Percentiles rank a stretch among this genome's conserved stretches.
Conservation (phyloP, 1,140 invertebrate species). For the Cylas formicarius region DNA sequence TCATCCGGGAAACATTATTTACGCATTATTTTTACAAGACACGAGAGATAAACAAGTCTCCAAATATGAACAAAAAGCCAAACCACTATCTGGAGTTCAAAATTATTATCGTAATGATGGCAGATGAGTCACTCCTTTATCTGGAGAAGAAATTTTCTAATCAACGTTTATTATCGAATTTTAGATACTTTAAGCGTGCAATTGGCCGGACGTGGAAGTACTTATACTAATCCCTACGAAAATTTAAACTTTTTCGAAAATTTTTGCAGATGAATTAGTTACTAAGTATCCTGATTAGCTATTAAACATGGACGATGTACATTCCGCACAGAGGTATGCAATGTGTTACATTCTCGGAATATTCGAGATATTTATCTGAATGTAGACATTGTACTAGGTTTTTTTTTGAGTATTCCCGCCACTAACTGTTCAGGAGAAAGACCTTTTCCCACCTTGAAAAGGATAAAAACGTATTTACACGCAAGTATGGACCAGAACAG, state of each 20-base stretch:
- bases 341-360: constrained; percentile 1
- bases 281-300: constrained; percentile 6
- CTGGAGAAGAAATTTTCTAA: background rate
- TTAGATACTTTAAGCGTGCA: constrained; percentile 2
- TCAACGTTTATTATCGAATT: no score
- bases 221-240: background rate
- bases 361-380: background rate
- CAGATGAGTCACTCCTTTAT: constrained; percentile 10
- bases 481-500: no score
- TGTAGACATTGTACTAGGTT: background rate
- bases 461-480: no score
- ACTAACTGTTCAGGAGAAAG: background rate
- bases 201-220: background rate
- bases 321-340: background rate
- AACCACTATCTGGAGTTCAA: constrained; percentile 18
- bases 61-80: no score
- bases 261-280: background rate
- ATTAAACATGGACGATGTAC: background rate
- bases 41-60: constrained; percentile 15
- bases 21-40: constrained; percentile 12
- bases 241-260: constrained; percentile 3
- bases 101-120: constrained; percentile 14
- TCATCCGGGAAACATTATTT: no score
- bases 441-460: background rate
- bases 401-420: constrained; percentile 2